Evolutionary conservation across 2,888 invertebrate genomes (phyloP), one percentile per base, ranked within the genome.

Genomic region (Parnassius glacialis): DNA sequence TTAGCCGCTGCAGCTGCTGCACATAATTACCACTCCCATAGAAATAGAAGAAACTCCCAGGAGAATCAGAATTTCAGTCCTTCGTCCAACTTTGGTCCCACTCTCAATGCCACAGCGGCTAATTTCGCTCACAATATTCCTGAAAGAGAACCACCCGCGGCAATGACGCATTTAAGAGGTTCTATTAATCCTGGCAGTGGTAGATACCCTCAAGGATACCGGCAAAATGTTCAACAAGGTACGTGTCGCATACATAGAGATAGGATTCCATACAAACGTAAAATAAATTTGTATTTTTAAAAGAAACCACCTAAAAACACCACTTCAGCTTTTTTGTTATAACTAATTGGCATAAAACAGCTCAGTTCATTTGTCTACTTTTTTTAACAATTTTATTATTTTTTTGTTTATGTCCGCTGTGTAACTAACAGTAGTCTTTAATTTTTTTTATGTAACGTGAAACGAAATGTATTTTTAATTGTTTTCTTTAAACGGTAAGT

Each of bases 221-320:
- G 92, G 67, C 92, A 84, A 65, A 90, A 90, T 67, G 84, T 83
- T 70, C 91, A 90, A 65, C 92, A 92, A 92, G 92, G 92, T 92
- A 86, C 85, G 89, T 90, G 85, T 59, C 63, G 50, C 63, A 64
- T 64, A 52, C 34, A 63, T 68, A 74, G 85, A 87, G 85, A 87
- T 84, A 85, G 85, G 84, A 83, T 85, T 79, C 44, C 2, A 20
- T 42, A 66, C n/a, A n/a, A 68, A 63, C 71, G 74, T 78, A 80
- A 74, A 45, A 9, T 9, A 74, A 73, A 70, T 65, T 55, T 62
- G 61, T 52, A 41, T 54, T 25, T 10, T 66, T 25, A 52, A 7
- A 25, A 67, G 64, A 70, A 72, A 87, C 87, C 87, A 90, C 90
- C 89, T 81, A 20, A 82, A 83, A 74, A 75, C 83, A 81, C 83